These are phyloP conservation scores for Dyspetes luteomarginatus DNA, from an alignment of 2,888 invertebrate species.

Conservation along the genomic window DNA sequence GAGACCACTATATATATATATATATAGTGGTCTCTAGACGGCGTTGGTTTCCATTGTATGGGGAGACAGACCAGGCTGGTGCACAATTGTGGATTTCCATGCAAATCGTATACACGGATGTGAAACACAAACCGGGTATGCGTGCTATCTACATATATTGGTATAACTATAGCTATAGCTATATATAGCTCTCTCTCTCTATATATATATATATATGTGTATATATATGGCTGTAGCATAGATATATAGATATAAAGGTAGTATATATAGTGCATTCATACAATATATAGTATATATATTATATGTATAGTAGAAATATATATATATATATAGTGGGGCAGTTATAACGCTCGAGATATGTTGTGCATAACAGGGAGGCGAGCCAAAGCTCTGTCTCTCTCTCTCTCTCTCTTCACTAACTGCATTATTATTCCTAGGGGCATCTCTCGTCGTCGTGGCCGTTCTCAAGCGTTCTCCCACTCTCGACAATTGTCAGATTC, in stretches of 20 bases:
- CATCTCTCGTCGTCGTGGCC: slow-evolving; percentile 38
- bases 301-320: neutral
- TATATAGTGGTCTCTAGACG: neutral
- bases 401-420: slow-evolving; percentile 20
- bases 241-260: too few species aligned
- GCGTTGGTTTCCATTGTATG: slow-evolving; percentile 47
- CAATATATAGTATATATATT: too few species aligned
- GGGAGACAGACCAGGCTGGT: slow-evolving; percentile 29
- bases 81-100: slow-evolving; percentile 57
- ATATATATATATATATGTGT: too few species aligned
- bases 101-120: slow-evolving; percentile 40
- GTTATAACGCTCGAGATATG: neutral
- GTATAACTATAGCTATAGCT: too few species aligned
- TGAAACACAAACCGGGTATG: neutral
- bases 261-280: too few species aligned
- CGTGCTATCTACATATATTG: too few species aligned
- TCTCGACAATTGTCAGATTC: slow-evolving; percentile 1
- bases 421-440: slow-evolving; percentile 57
- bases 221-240: too few species aligned
- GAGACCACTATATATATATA: too few species aligned
- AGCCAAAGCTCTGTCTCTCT: slow-evolving; percentile 24
- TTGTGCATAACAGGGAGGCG: slow-evolving; percentile 42
- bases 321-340: neutral
- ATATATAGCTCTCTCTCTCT: too few species aligned
- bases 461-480: slow-evolving; percentile 16